A percentile compares a stretch with the other conserved stretches of the same genome.
Evolutionary conservation across 2,797 vertebrate species (phyloP).

Genomic region (Vireo griseus): DNA sequence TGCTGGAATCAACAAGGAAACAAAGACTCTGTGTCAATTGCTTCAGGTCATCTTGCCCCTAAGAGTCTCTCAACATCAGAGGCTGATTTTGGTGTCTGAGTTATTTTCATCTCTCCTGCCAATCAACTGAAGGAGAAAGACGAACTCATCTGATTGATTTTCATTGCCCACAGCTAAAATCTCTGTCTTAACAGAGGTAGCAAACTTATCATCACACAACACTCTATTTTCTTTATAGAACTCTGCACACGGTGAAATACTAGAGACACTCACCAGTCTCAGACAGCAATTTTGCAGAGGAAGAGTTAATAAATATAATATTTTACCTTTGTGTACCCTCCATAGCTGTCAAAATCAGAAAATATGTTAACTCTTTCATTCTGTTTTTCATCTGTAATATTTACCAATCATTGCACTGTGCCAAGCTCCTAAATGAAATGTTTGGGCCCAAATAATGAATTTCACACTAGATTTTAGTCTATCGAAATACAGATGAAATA

Average conservation of each 20-base stretch:
- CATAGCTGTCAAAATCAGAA: not conserved
- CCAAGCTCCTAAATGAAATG: not conserved
- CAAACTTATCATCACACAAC: slow-evolving; percentile 16
- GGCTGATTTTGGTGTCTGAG: not conserved
- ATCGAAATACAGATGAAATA: not conserved
- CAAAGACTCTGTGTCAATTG: not conserved
- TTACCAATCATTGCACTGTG: not conserved
- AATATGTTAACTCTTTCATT: not conserved
- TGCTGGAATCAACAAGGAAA: slow-evolving; percentile 15
- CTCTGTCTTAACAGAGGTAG: slow-evolving; percentile 3
- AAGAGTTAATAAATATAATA: not conserved
- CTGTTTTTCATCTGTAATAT: not conserved
- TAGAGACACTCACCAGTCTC: not conserved
- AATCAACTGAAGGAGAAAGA: slow-evolving; percentile 32
- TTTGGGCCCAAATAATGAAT: not conserved
- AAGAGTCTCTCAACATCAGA: slow-evolving; percentile 3
- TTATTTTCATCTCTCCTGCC: slow-evolving; percentile 31
- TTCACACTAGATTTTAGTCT: not conserved
- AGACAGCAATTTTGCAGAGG: not conserved
- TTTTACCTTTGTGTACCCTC: not conserved
- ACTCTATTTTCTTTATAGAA: slow-evolving; percentile 16
- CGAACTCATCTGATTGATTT: slow-evolving; percentile 61
- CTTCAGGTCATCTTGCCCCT: not conserved
- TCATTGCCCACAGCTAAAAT: slow-evolving; percentile 55
- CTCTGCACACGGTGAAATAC: not conserved